Evolutionary conservation across 64 coral and sea anemone species (phyloP), one percentile per base, ranked within the genome.

Genomic region (Cladopsammia gracilis): DNA sequence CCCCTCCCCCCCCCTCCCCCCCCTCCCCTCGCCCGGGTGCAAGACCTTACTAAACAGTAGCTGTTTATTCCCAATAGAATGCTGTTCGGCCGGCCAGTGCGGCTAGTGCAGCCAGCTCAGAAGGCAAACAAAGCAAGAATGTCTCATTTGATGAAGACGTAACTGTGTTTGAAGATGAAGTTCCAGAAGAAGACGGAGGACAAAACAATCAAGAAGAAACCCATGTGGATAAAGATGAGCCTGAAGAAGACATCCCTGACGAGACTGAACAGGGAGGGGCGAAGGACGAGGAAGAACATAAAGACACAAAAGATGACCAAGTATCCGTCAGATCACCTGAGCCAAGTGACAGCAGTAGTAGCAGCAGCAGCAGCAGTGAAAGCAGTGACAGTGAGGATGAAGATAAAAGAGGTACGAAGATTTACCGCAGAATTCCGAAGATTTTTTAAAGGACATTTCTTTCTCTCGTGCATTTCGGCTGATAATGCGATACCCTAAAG

Each of bases 141-240:
- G 91, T 93, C 15, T 93, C 91, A 4, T 93, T 93, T 78, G 91
- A 93, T 61, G 91, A 87, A 34, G 91, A 93, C 20, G 71, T 93
- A 6, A 87, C 83, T 26, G 78, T 93, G 3, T 75, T 93, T 56
- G 71, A 78, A 66, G 62, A 83, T 14, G 50, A 77, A 56, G 83
- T 86, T 54, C 58, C 70, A 45, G 43, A 50, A 19, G 44, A 69
- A 70, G 59, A 69, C 20, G 43, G 23, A 86, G 49, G 34, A 45
- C 23, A 10, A 67, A 70, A 51, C 23, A n/a, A n/a, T n/a, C 60
- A 77, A 52, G 48, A 74, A 42, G 71, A 77, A 9, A 57, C 81
- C 22, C 48, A 13, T 46, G 60, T 43, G 58, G 70, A 77, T 68
- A 62, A 73, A 62, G n/a, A n/a, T n/a, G n/a, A n/a, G 12, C 86